These are phyloP conservation scores for Polydrusus tereticollis DNA, from an alignment of 2,888 invertebrate genomes.

Conservation along the genomic window DNA sequence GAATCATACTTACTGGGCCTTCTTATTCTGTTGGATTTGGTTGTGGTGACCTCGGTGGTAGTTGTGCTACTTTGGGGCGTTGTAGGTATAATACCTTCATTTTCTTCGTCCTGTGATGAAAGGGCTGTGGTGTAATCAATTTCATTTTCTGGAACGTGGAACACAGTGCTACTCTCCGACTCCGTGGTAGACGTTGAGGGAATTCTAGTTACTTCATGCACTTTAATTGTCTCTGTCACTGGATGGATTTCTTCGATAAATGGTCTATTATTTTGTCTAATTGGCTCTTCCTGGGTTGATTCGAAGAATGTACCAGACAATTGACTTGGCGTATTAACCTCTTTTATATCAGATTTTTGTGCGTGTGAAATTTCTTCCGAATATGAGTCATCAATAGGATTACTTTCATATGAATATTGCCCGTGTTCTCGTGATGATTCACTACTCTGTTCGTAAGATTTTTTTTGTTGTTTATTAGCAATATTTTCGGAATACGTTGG, in stretches of 20 bases:
- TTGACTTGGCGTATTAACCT: slow-evolving; percentile 15
- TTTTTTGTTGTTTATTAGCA: slow-evolving; percentile 6
- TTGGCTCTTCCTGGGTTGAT: slow-evolving; percentile 11
- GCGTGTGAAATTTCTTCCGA: slow-evolving; percentile 14
- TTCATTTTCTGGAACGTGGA: slow-evolving; percentile 61
- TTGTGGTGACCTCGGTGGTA: slow-evolving; percentile 57
- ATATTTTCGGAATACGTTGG: slow-evolving; percentile 23
- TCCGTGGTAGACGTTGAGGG: slow-evolving; percentile 31
- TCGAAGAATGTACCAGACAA: neutral
- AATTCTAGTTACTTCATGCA: slow-evolving; percentile 26
- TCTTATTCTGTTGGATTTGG: slow-evolving; percentile 57
- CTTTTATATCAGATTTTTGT: neutral
- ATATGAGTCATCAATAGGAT: slow-evolving; percentile 1
- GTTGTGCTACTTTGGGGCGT: slow-evolving; percentile 63
- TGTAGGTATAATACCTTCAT: slow-evolving; percentile 50
- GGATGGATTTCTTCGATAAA: slow-evolving; percentile 45
- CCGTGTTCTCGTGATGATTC: slow-evolving; percentile 28
- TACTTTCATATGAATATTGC: slow-evolving; percentile 30
- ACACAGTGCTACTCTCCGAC: slow-evolving; percentile 45
- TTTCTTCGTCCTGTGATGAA: slow-evolving; percentile 23
- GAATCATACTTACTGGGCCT: slow-evolving; percentile 71
- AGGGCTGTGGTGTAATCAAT: slow-evolving; percentile 58
- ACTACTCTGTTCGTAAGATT: slow-evolving; percentile 24
- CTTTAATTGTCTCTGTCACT: slow-evolving; percentile 18
- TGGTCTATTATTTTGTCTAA: slow-evolving; percentile 25